These are phyloP conservation scores for Neomorphus geoffroyi DNA, from an alignment of 2,797 vertebrate species.

Conservation along the genomic window DNA sequence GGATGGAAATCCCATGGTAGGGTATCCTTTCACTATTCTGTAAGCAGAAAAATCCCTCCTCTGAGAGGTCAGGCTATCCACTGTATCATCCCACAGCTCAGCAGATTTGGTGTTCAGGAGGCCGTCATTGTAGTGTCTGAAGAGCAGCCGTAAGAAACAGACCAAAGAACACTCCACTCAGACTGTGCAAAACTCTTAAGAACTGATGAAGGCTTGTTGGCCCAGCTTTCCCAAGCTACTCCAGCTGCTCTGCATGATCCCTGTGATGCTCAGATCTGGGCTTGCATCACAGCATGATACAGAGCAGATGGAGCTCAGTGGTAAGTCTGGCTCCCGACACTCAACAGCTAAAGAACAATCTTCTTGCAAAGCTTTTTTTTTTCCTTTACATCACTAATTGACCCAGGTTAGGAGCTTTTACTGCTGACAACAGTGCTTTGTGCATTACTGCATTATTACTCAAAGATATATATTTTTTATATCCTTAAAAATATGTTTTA, in stretches of 20 bases:
- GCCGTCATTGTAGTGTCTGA: background rate
- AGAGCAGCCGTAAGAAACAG: background rate
- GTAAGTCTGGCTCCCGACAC: background rate
- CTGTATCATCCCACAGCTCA: background rate
- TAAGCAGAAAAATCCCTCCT: background rate
- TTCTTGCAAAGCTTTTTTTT: background rate
- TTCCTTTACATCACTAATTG: background rate
- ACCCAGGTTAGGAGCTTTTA: background rate
- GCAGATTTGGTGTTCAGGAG: background rate
- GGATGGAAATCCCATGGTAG: background rate
- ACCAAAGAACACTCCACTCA: background rate
- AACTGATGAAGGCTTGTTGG: background rate
- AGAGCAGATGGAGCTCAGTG: background rate
- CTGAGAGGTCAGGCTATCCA: background rate
- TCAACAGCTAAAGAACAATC: background rate
- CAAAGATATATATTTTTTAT: background rate
- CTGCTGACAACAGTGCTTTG: background rate
- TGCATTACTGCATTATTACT: background rate
- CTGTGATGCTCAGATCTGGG: background rate
- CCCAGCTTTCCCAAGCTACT: background rate
- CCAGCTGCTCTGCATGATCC: background rate
- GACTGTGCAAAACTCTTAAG: background rate
- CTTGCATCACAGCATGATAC: background rate
- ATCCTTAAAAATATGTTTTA: background rate
- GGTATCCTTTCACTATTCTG: background rate